Evolutionary conservation across 2,888 invertebrate species (phyloP).

Genomic region (Stenoptilia bipunctidactyla): DNA sequence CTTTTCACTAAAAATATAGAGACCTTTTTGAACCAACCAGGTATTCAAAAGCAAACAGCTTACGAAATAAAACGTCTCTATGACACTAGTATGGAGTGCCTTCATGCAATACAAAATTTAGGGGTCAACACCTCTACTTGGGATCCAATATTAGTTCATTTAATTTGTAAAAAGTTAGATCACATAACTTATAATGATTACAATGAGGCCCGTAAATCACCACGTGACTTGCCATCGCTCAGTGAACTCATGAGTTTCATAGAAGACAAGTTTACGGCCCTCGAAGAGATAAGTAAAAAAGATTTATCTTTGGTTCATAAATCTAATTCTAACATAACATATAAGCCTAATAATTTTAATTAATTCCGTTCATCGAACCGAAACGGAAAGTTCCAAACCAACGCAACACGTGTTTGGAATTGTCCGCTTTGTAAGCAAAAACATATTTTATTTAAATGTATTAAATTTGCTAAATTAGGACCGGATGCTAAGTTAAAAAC

Average conservation of each 20-base stretch:
- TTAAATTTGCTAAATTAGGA: constrained; percentile 7
- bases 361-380: constrained; percentile 5
- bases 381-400: not conserved
- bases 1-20: constrained; percentile 15
- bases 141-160: constrained; percentile 8
- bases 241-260: not conserved
- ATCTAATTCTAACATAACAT: not conserved
- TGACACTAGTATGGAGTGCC: constrained; percentile 13
- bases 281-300: not conserved
- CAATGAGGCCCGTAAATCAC: not conserved
- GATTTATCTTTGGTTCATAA: not conserved
- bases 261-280: constrained; percentile 3
- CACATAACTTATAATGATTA: not conserved
- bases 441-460: constrained; percentile 10
- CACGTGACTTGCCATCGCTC: constrained; percentile 1
- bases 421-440: constrained; percentile 9
- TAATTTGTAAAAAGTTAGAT: constrained; percentile 3
- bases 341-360: not conserved
- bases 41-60: constrained; percentile 6
- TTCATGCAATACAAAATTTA: constrained; percentile 15
- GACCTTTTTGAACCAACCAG: constrained; percentile 11
- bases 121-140: constrained; percentile 14
- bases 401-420: constrained; percentile 1
- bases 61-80: constrained; percentile 9
- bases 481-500: constrained; percentile 5